A percentile compares a stretch with the other conserved stretches of the same genome.
These are phyloP conservation scores for Drosophila kikkawai DNA, from an alignment of 1,140 invertebrate species.

Conservation along the genomic window DNA sequence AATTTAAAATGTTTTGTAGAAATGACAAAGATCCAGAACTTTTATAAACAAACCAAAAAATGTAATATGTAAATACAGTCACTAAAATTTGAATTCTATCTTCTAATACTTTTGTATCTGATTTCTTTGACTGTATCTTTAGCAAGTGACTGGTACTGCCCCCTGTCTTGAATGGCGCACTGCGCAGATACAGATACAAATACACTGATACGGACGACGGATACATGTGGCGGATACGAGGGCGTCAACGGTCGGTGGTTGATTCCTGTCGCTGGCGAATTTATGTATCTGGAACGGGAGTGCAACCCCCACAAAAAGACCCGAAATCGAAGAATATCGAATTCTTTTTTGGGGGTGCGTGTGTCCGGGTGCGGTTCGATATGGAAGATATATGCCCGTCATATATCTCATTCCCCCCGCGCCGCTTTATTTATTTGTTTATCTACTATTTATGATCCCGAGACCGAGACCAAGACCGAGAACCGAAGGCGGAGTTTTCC, in stretches of 20 bases:
- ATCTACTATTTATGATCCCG: slow-evolving; percentile 75
- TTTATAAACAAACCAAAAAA: neutral
- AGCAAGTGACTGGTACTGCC: slow-evolving; percentile 47
- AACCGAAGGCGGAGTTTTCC: slow-evolving; percentile 24
- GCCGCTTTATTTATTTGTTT: slow-evolving; percentile 77
- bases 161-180: slow-evolving; percentile 27
- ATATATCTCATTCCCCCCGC: slow-evolving; percentile 61
- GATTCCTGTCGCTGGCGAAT: slow-evolving; percentile 55
- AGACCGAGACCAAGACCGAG: slow-evolving; percentile 16
- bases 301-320: slow-evolving; percentile 55
- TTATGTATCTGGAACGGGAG: slow-evolving; percentile 70
- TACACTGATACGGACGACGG: slow-evolving; percentile 11
- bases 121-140: slow-evolving; percentile 1
- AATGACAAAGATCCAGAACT: accelerated
- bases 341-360: slow-evolving; percentile 26
- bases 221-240: slow-evolving; percentile 16
- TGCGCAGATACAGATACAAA: slow-evolving; percentile 48
- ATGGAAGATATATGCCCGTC: slow-evolving; percentile 71
- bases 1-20: neutral
- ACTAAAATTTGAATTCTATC: no score
- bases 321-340: slow-evolving; percentile 62
- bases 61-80: no score
- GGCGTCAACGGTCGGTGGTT: slow-evolving; percentile 57
- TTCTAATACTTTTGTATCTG: no score
- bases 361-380: slow-evolving; percentile 34